These are phyloP conservation scores for Sapayoa aenigma DNA, from an alignment of 2,113 vertebrate genomes.

Conservation along the genomic window DNA sequence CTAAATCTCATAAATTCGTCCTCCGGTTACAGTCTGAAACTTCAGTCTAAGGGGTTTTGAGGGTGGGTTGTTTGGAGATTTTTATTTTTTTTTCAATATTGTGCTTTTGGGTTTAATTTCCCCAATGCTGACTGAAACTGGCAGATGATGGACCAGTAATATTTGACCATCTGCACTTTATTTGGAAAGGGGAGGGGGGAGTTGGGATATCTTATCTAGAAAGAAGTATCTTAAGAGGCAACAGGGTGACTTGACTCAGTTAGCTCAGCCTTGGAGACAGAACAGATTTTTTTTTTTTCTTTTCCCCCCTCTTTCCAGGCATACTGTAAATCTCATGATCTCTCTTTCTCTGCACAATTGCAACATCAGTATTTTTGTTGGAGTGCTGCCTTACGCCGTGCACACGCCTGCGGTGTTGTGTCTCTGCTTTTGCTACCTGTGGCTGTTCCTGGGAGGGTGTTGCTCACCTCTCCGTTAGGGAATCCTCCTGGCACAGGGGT, in stretches of 20 bases:
- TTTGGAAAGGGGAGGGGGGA: constrained; percentile 54
- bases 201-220: constrained; percentile 20
- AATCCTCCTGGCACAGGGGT: not conserved
- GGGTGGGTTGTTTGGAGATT: constrained; percentile 17
- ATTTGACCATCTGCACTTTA: constrained; percentile 80
- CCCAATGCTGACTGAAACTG: constrained; percentile 67
- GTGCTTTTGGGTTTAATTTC: constrained; percentile 57
- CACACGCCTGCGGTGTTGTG: fast-evolving
- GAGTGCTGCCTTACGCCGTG: not conserved
- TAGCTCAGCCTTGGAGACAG: constrained; percentile 46
- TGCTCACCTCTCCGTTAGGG: not conserved
- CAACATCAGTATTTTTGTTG: not conserved
- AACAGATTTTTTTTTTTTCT: not conserved
- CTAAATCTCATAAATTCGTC: constrained; percentile 81
- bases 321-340: not conserved
- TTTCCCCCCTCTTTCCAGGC: not conserved
- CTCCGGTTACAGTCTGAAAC: constrained; percentile 80
- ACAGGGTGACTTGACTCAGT: constrained; percentile 39
- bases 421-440: not conserved
- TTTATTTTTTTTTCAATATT: not conserved
- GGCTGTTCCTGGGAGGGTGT: not conserved
- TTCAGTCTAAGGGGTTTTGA: constrained; percentile 69
- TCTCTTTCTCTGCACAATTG: constrained; percentile 16
- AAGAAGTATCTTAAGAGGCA: constrained; percentile 56
- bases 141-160: constrained; percentile 71